Evolutionary conservation across 1,140 invertebrate genomes (phyloP), one percentile per base, ranked within the genome.

Genomic region (Calephelis nemesis): DNA sequence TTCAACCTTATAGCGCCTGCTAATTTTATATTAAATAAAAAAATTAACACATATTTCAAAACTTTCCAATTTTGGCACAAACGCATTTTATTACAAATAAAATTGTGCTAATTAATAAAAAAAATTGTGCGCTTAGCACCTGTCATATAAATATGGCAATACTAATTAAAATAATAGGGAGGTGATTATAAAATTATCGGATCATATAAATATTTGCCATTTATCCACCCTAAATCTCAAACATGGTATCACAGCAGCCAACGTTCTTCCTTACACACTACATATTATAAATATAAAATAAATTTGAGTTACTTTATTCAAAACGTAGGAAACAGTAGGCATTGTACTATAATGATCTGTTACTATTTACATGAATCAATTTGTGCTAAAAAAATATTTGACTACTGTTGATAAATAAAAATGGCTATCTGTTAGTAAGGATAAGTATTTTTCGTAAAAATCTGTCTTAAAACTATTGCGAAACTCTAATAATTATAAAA

Each of bases 231-330:
- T 74, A 75, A 74, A 65, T 73, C 72, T 69, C 79, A 78, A 84
- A 84, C 81, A 82, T 86, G 71, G 72, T 90, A 90, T 90, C 85
- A 90, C 87, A 90, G 87, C 85, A 90, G 79, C 84, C 82, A 80
- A 76, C 81, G 74, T 75, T 78, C 77, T 75, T 74, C 76, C 77
- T 73, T 85, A 87, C 87, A 88, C 67, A 74, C 67, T 68, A 68
- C 47, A 52, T 66, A 40, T 39, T 49, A 47, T 52, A 47, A 47
- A 48, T 49, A 54, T 39, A 66, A 50, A 52, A 15, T 13, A 63
- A 47, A 69, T 65, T 65, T 48, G 48, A 62, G 10, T 7, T 45
- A 45, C 5, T 64, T 63, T 50, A 73, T 70, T 64, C 39, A 66
- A 68, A 73, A 68, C 54, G 30, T 58, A 58, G 19, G 54, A 30